These are phyloP conservation scores for Nomia melanderi DNA, from an alignment of 1,140 invertebrate species.

Conservation along the genomic window DNA sequence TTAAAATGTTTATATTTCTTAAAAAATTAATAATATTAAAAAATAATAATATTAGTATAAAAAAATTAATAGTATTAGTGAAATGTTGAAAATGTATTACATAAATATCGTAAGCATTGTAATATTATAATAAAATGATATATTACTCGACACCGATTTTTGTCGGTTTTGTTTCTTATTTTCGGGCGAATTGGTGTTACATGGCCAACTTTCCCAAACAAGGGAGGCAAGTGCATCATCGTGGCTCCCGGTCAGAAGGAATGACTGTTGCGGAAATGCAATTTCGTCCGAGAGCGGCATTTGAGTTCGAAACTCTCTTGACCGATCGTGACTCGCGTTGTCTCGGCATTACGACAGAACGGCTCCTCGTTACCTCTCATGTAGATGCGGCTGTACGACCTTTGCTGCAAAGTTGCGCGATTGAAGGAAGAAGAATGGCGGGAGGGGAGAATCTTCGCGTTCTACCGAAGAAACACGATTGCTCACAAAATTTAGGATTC, in stretches of 20 bases:
- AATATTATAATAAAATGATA: too few species aligned
- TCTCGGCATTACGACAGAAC: conserved; percentile 49
- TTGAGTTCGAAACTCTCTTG: conserved; percentile 51
- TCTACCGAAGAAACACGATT: background rate
- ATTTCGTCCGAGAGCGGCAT: conserved; percentile 50
- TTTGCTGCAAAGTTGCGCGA: conserved; percentile 55
- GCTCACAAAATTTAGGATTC: conserved; percentile 21
- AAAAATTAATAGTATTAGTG: too few species aligned
- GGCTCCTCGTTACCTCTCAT: conserved; percentile 54
- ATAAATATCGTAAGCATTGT: too few species aligned
- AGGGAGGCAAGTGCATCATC: background rate
- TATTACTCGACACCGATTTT: too few species aligned
- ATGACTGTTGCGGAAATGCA: conserved; percentile 49
- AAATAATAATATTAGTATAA: too few species aligned
- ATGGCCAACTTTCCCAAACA: background rate
- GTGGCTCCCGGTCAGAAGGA: conserved; percentile 2
- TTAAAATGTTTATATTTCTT: too few species aligned
- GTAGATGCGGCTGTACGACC: conserved; percentile 52
- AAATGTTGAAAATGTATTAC: too few species aligned
- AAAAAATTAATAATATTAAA: too few species aligned
- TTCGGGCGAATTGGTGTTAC: background rate
- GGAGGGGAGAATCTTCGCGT: background rate
- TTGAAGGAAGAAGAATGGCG: conserved; percentile 19
- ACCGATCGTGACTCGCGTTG: conserved; percentile 58
- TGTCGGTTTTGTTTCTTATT: background rate